Evolutionary conservation across 64 coral and sea anemone species (phyloP), one percentile per base, ranked within the genome.

Genomic region (Stichodactyla helianthus): DNA sequence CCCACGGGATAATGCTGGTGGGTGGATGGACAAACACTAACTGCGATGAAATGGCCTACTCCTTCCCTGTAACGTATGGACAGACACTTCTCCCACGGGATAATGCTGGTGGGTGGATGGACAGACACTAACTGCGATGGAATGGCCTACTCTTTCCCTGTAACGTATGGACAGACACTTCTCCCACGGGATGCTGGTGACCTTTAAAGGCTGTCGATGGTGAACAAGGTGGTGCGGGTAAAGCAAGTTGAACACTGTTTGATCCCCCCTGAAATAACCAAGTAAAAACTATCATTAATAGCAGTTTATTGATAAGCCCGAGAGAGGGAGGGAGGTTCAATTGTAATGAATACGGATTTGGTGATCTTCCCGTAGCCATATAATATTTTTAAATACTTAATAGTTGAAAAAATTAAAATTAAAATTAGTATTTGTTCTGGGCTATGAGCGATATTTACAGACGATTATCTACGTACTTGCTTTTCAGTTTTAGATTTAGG

Each of bases 221-320:
- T 19, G 93, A 89, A 1, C 89, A 95, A 31, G 87, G 60, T 86
- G 93, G 93, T 6, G 93, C 93, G 51, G 93, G 93, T 88, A 95
- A 50, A 1, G 93, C 93, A n/a, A 95, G 52, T 52, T 89, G 58
- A 12, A 89, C 85, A 86, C 85, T 91, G 80, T 88, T 82, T 70
- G 84, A 88, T 56, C 85, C 91, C 22, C 85, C 89, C 93, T 95
- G 77, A 59, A 2, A 52, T 61, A 76, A 16, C 1, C 13, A 20
- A 81, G 23, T 57, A 79, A 20, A 6, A n/a, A 50, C 10, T 22
- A n/a, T 12, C 26, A 77, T 7, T 11, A n/a, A 7, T 0, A 53
- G 50, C 35, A 88, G 74, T 7, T 17, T n/a, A 9, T 1, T 31
- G 35, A 25, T 31, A 58, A 23, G 61, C 15, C 44, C 7, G 6